phyloP scores from a whole-genome alignment of 1,140 invertebrate genomes.

The Neuroterus valhalla region DNA sequence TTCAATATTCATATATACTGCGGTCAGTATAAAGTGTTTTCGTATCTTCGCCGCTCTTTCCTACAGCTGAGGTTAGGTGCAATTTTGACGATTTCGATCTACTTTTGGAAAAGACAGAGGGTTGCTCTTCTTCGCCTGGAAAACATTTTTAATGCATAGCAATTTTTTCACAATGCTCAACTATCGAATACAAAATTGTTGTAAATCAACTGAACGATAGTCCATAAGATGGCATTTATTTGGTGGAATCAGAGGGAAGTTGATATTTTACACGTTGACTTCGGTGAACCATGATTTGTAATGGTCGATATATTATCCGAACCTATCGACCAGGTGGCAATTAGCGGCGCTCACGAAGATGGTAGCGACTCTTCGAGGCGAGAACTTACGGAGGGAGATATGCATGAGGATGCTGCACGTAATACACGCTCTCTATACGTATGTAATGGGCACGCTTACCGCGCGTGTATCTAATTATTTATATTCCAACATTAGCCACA shows the following conservation, averaged over 20 bases:
- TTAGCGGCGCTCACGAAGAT: slow-evolving; percentile 37
- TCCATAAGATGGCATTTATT: not conserved
- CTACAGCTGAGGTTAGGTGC: no score
- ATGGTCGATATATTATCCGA: slow-evolving; percentile 42
- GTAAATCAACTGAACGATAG: not conserved
- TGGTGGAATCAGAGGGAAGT: not conserved
- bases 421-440: slow-evolving; percentile 5
- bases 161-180: no score
- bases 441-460: slow-evolving; percentile 34
- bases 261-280: not conserved
- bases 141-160: no score
- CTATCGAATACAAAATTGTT: not conserved
- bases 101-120: no score
- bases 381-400: slow-evolving; percentile 21
- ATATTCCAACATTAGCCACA: slow-evolving; percentile 27
- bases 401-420: slow-evolving; percentile 5
- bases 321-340: slow-evolving; percentile 34
- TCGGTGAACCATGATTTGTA: slow-evolving; percentile 1
- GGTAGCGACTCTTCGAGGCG: slow-evolving; percentile 17
- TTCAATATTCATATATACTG: slow-evolving; percentile 4
- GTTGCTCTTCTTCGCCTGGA: no score
- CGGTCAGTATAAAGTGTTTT: not conserved
- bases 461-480: slow-evolving; percentile 38
- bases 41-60: not conserved
- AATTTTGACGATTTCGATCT: no score